phyloP scores from a whole-genome alignment of 2,797 vertebrate species.

The Crax fasciolata region DNA sequence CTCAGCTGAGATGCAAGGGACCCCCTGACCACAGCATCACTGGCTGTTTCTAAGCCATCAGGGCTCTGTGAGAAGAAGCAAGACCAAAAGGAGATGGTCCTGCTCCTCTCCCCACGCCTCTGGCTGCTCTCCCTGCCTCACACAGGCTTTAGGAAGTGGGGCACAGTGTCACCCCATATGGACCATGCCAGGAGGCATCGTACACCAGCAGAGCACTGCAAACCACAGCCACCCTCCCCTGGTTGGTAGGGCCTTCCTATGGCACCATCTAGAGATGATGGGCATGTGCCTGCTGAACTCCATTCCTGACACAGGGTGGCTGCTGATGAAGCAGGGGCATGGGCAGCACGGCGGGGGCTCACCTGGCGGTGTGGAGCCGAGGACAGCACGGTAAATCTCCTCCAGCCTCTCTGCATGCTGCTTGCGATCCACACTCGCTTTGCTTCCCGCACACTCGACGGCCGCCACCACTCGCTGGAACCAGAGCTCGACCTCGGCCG shows the following conservation, averaged over 20 bases:
- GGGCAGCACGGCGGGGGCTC: background rate
- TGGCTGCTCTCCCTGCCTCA: background rate
- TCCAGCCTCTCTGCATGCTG: conserved; percentile 80
- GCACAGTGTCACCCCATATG: background rate
- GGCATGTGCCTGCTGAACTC: background rate
- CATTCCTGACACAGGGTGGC: background rate
- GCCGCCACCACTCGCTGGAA: conserved; percentile 89
- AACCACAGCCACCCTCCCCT: background rate
- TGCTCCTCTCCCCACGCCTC: background rate
- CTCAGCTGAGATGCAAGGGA: background rate
- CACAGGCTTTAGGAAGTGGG: background rate
- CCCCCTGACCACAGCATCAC: background rate
- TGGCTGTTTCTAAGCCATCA: background rate
- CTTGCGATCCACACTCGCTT: conserved; percentile 59
- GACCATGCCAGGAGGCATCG: background rate
- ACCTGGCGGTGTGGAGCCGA: conserved; percentile 63
- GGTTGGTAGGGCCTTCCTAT: background rate
- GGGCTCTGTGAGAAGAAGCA: background rate
- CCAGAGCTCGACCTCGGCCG: conserved; percentile 82
- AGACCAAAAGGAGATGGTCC: background rate
- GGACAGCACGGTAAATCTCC: conserved; percentile 84
- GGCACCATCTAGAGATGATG: background rate
- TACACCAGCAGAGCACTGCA: background rate
- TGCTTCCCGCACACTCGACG: conserved; percentile 81
- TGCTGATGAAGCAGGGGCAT: background rate